Conservation (phyloP, 2,113 vertebrate species). For the Eretmodus cyanostictus region DNA sequence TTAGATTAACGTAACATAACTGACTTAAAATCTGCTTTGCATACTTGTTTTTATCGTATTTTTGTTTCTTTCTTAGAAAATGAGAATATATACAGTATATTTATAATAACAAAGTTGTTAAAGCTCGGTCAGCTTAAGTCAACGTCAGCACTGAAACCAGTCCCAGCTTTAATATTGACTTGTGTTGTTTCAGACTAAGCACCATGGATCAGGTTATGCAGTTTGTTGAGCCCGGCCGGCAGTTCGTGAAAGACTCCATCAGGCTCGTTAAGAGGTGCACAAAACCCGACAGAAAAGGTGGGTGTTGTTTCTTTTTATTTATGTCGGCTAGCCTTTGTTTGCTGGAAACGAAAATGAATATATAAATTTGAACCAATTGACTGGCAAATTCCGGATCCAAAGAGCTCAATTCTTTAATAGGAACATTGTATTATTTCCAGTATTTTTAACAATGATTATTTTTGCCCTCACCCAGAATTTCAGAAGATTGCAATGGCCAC, state of each 20-base stretch:
- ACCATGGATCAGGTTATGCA: slow-evolving; percentile 98
- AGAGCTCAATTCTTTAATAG: neutral
- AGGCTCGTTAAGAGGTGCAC: slow-evolving; percentile 98
- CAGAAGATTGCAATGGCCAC: slow-evolving; percentile 99
- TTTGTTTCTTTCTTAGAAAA: neutral
- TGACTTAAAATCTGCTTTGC: neutral
- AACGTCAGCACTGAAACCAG: slow-evolving; percentile 20
- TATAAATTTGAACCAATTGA: neutral
- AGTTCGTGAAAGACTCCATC: slow-evolving; percentile 97
- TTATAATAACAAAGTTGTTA: neutral
- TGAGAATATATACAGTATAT: accelerated
- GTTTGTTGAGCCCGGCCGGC: slow-evolving; percentile 93
- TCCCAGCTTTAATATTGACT: neutral
- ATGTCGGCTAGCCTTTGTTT: neutral
- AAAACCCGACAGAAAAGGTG: slow-evolving; percentile 98
- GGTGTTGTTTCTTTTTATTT: neutral
- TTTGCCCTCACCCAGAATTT: slow-evolving; percentile 76
- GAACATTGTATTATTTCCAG: neutral
- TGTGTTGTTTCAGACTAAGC: neutral
- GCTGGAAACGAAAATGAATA: neutral
- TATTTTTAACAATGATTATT: neutral
- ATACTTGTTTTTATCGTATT: neutral
- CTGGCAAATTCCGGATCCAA: neutral
- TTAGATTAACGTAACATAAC: neutral
- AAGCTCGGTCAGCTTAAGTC: neutral